Base-by-base conservation (phyloP, 1,140 invertebrate species). In the Papilio polyxenes region DNA sequence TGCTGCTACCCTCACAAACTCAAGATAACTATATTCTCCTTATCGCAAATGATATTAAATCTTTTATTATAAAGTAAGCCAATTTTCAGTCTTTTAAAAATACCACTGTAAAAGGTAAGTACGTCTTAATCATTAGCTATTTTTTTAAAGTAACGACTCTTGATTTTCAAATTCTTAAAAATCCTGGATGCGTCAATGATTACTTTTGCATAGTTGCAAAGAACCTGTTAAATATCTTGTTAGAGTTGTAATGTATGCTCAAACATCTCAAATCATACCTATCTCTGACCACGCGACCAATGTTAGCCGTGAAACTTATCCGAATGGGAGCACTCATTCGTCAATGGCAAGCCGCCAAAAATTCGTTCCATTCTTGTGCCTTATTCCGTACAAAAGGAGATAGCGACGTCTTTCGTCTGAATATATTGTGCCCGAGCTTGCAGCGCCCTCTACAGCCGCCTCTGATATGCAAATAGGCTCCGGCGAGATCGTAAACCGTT, bases 381-480 rank as follows among this genome's bases (percentile, higher is more conserved):
- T 78, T 86, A 79, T 87, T 87, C 84, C 74, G 85, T 87, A 89
- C 90, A 89, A 89, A 86, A 82, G 82, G 84, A 90, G 90, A 92
- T 92, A 92, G 86, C 90, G 85, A 83, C 87, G 88, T 89, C 90
- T 91, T 89, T 83, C 82, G 84, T 82, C 84, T 79, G 87, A 90
- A 92, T 93, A 92, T 92, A 93, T 92, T 91, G 91, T 93, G 85
- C 82, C 86, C 83, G 59, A 82, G 85, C 83, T 89, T 86, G 85
- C 87, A 84, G 84, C 86, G 82, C 81, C 85, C 86, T 85, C 89
- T 90, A 86, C 88, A 87, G 87, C 89, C 86, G 85, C 80, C 86
- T 84, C 89, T 89, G 91, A 92, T 92, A 93, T 93, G 91, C 91
- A 92, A 93, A 92, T 92, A 87, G 86, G 83, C 91, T 84, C 87